Percentiles rank a stretch among this genome's conserved stretches.
phyloP scores from a whole-genome alignment of 2,888 invertebrate species.

The Andrena praecox region DNA sequence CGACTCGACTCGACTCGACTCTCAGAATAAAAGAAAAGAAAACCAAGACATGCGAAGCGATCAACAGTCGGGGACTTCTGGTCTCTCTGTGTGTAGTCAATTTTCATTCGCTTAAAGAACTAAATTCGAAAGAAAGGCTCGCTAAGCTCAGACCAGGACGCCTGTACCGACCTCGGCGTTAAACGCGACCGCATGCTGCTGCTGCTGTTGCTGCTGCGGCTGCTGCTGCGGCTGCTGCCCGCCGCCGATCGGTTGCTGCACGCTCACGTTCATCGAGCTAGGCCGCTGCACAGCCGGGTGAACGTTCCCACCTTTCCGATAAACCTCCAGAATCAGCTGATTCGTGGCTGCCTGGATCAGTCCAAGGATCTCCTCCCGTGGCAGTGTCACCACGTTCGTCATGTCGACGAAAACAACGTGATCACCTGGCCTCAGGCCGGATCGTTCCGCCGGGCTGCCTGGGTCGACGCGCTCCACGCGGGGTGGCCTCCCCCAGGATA shows the following conservation, averaged over 20 bases:
- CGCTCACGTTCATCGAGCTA: constrained; percentile 78
- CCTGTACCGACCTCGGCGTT: constrained; percentile 97
- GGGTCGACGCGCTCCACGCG: constrained; percentile 94
- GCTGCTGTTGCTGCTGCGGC: too few species aligned
- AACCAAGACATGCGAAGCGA: constrained; percentile 13
- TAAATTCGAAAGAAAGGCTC: neutral
- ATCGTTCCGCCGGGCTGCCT: constrained; percentile 93
- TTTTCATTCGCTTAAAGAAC: neutral
- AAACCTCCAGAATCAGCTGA: constrained; percentile 82
- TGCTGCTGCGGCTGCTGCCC: constrained; percentile 50
- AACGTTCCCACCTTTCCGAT: constrained; percentile 79
- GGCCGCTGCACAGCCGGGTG: constrained; percentile 76
- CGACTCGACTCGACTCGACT: neutral
- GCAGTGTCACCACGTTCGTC: constrained; percentile 93
- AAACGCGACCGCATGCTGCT: constrained; percentile 89
- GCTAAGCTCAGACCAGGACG: constrained; percentile 90
- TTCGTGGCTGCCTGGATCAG: constrained; percentile 87
- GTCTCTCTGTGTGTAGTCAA: neutral
- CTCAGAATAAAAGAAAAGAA: neutral
- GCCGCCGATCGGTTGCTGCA: constrained; percentile 73
- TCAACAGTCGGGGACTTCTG: constrained; percentile 1
- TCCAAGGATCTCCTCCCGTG: constrained; percentile 88
- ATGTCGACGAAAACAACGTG: constrained; percentile 95
- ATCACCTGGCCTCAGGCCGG: constrained; percentile 93
- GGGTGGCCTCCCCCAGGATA: constrained; percentile 96